phyloP scores from a whole-genome alignment of 2,113 vertebrate species.

The Mirounga angustirostris region DNA sequence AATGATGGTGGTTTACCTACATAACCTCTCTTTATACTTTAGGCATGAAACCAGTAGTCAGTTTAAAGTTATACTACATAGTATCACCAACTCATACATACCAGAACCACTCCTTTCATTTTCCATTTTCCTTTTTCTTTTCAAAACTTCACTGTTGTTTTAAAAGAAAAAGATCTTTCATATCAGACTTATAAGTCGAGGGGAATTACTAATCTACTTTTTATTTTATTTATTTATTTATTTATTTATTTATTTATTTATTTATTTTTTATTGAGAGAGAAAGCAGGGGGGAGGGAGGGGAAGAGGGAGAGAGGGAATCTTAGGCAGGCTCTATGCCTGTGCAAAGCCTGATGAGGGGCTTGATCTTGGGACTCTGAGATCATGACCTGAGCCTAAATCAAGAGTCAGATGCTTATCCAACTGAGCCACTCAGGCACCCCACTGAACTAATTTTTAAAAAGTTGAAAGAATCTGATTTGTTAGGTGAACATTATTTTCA shows the following conservation, averaged over 20 bases:
- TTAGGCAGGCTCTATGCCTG: too few species aligned
- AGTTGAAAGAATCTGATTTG: neutral
- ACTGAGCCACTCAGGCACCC: too few species aligned
- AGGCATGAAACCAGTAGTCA: rapidly evolving
- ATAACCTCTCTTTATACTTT: neutral
- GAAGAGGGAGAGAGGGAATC: too few species aligned
- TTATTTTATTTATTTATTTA: too few species aligned
- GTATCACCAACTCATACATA: neutral
- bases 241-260: too few species aligned
- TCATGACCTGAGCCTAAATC: too few species aligned
- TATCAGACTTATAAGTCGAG: neutral
- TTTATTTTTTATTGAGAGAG: too few species aligned
- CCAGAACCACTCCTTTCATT: neutral
- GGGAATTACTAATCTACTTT: neutral
- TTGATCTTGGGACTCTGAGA: too few species aligned
- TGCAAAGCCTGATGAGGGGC: too few species aligned
- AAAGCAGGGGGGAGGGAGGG: too few species aligned
- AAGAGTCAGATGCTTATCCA: too few species aligned
- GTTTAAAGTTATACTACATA: neutral
- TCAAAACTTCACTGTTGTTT: neutral
- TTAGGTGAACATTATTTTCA: neutral
- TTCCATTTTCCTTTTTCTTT: neutral
- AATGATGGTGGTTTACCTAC: neutral
- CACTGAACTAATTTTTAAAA: neutral
- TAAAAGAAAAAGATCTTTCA: neutral